These are phyloP conservation scores for Oryzias celebensis DNA, from an alignment of 2,113 vertebrate species.

Conservation along the genomic window DNA sequence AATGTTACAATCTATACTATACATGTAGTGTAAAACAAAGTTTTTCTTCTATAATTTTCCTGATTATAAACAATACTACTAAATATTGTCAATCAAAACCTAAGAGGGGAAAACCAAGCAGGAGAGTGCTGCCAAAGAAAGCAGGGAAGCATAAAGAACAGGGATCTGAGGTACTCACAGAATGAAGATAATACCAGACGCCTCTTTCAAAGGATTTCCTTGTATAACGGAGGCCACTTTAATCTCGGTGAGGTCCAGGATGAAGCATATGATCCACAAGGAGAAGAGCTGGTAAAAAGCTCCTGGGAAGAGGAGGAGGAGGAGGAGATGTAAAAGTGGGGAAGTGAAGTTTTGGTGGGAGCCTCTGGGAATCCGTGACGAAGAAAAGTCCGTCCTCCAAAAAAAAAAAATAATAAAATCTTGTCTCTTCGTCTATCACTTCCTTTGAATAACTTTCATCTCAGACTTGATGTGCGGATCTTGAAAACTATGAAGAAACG, in stretches of 20 bases:
- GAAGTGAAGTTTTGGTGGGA: slow-evolving; percentile 20
- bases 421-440: slow-evolving; percentile 1
- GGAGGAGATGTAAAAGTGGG: slow-evolving; percentile 12
- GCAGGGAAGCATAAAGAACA: background rate
- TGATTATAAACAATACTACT: too few species aligned
- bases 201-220: slow-evolving; percentile 56
- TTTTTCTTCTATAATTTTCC: too few species aligned
- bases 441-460: slow-evolving; percentile 21
- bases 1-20: too few species aligned
- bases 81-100: background rate
- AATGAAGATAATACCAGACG: slow-evolving; percentile 71
- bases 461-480: slow-evolving; percentile 19
- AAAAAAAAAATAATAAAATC: background rate
- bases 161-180: slow-evolving; percentile 64
- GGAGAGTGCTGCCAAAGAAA: too few species aligned
- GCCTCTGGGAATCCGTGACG: slow-evolving; percentile 6
- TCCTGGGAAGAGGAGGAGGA: slow-evolving; percentile 8
- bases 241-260: slow-evolving; percentile 38
- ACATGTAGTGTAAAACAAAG: too few species aligned
- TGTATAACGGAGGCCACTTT: slow-evolving; percentile 51
- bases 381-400: slow-evolving; percentile 28
- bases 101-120: background rate
- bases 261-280: slow-evolving; percentile 53
- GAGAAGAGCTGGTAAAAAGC: slow-evolving; percentile 13
- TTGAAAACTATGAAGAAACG: slow-evolving; percentile 1